Evolutionary conservation across 2,113 vertebrate species (phyloP), one percentile per base, ranked within the genome.

Genomic region (Callochromis pleurospilus): DNA sequence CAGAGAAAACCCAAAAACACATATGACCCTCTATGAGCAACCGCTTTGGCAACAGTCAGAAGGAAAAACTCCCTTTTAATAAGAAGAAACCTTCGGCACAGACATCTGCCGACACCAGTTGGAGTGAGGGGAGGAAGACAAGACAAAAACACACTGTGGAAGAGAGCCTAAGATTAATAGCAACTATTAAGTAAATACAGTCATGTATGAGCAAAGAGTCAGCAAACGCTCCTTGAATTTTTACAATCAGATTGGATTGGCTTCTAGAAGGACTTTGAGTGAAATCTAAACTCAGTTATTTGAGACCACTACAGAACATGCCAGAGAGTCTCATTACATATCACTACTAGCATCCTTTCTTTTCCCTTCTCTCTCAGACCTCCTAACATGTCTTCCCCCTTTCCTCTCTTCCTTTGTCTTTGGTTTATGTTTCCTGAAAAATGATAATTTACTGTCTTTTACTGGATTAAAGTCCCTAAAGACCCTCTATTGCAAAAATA

Each of bases 341-440:
- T 70, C 6, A 14, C 24, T 38, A 0, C 7, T 21, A 68, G 10
- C 62, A 40, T 68, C 33, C 33, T 5, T 65, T 65, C 60, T 38
- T 68, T 24, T 68, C 36, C n/a, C 19, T 7, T n/a, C 36, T 68
- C 62, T 40, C 36, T 24, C 36, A 40, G 56, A 33, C 12, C 65
- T 42, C 65, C 36, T 70, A 70, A 70, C 36, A 24, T 6, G 7
- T 40, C 1, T 42, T 0, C 7, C 3, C 36, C 0, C n/a, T 70
- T 70, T 42, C 12, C 65, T 9, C 62, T 9, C 36, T 42, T 70
- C 12, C 36, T 9, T 70, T 70, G 62, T 24, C 36, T 68, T 68
- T 21, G 11, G n/a, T 36, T 36, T 65, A 36, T 36, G 60, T 7
- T 65, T 65, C 6, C 60, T 65, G 60, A 65, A 38, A 65, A 65